Conservation (phyloP, 2,888 invertebrate genomes). For the Mesorhabditis spiculigera region DNA sequence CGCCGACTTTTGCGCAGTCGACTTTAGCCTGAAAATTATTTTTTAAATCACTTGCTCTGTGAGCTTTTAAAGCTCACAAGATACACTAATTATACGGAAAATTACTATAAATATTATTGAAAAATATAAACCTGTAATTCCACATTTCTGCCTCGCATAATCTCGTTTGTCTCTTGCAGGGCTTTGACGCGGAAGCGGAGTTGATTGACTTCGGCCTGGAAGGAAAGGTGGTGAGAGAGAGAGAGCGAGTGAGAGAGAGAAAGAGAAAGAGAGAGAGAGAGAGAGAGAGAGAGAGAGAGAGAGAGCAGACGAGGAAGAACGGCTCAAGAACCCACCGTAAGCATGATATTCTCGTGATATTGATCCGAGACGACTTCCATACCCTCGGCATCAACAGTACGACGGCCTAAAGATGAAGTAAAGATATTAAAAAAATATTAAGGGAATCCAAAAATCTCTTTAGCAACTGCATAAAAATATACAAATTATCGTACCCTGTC, state of each 20-base stretch:
- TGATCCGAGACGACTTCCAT: conserved; percentile 85
- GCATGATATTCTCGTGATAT: conserved; percentile 72
- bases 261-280: not conserved
- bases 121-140: conserved; percentile 64
- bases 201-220: conserved; percentile 82
- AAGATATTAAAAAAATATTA: not conserved
- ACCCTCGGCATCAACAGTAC: conserved; percentile 81
- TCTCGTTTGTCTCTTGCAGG: conserved; percentile 87
- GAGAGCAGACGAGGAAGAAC: no score
- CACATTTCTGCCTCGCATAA: conserved; percentile 77
- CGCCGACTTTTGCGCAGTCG: conserved; percentile 5
- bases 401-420: conserved; percentile 72
- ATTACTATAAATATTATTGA: no score
- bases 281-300: no score
- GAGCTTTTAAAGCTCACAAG: no score
- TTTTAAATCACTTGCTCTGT: no score
- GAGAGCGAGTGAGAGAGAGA: not conserved
- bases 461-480: conserved; percentile 20
- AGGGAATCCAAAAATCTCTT: conserved; percentile 14
- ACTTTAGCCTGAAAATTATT: not conserved
- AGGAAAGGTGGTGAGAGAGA: conserved; percentile 51
- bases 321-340: no score
- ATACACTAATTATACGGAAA: no score
- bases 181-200: conserved; percentile 84
- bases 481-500: conserved; percentile 70